A percentile compares a stretch with the other conserved stretches of the same genome.
These are phyloP conservation scores for Nowickia ferox DNA, from an alignment of 2,888 invertebrate genomes.

Conservation along the genomic window DNA sequence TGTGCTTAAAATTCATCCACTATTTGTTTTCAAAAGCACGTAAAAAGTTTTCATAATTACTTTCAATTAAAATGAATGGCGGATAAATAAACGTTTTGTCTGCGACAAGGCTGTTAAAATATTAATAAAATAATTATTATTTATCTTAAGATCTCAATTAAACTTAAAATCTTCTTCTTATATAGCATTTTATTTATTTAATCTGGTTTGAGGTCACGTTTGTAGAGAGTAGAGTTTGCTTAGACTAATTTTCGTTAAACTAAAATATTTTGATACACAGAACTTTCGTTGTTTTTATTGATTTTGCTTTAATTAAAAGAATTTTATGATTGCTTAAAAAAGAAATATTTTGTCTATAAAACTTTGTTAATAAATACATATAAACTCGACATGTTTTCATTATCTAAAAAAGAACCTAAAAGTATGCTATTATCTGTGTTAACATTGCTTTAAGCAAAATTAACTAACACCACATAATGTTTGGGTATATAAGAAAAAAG, in stretches of 20 bases:
- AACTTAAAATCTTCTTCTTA: neutral
- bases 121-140: neutral
- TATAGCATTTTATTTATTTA: neutral
- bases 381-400: conserved; percentile 20
- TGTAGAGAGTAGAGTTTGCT: neutral
- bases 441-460: neutral
- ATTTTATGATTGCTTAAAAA: conserved; percentile 19
- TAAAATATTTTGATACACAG: neutral
- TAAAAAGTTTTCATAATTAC: too few relatives aligned
- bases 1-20: neutral
- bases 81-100: neutral
- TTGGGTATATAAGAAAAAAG: neutral
- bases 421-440: conserved; percentile 15
- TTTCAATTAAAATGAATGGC: too few relatives aligned
- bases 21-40: neutral
- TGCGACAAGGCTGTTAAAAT: neutral
- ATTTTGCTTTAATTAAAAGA: conserved; percentile 24
- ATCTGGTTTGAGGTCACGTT: conserved; percentile 38
- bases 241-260: neutral
- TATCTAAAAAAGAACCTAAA: conserved; percentile 23
- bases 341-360: neutral
- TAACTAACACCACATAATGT: conserved; percentile 16
- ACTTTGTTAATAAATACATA: neutral
- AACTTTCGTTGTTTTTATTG: neutral
- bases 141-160: conserved; percentile 35